A percentile compares a stretch with the other conserved stretches of the same genome.
These are phyloP conservation scores for Stegastes partitus DNA, from an alignment of 2,113 vertebrate genomes.

Conservation along the genomic window DNA sequence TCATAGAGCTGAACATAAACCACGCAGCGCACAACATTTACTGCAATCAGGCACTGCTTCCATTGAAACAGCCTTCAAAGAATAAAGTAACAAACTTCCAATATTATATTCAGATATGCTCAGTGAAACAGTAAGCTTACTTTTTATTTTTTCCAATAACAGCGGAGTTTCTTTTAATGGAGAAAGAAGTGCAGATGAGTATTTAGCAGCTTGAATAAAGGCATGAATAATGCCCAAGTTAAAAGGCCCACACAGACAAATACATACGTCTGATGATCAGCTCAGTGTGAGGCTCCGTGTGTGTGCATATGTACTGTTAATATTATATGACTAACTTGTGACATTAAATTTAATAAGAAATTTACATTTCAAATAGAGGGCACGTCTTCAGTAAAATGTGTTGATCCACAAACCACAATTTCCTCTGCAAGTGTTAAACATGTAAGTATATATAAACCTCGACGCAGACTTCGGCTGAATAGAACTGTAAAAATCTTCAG, in stretches of 20 bases:
- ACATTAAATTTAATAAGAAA: slow-evolving; percentile 70
- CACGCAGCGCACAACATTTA: slow-evolving; percentile 4
- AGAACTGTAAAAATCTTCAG: slow-evolving; percentile 74
- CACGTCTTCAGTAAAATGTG: slow-evolving; percentile 66
- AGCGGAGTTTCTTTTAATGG: slow-evolving; percentile 51
- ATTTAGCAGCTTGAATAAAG: slow-evolving; percentile 72
- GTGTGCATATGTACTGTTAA: slow-evolving; percentile 31
- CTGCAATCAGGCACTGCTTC: slow-evolving; percentile 22
- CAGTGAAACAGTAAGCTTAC: slow-evolving; percentile 34
- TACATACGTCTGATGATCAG: slow-evolving; percentile 1
- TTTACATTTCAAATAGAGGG: slow-evolving; percentile 71
- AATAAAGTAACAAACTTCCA: slow-evolving; percentile 37
- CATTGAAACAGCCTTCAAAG: slow-evolving; percentile 25
- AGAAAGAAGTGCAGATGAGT: slow-evolving; percentile 31
- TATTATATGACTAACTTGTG: slow-evolving; percentile 48
- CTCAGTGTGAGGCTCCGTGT: slow-evolving; percentile 1
- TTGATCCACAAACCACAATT: slow-evolving; percentile 65
- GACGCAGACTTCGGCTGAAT: slow-evolving; percentile 40
- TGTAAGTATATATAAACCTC: slow-evolving; percentile 57
- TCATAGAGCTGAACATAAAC: neutral
- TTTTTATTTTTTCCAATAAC: slow-evolving; percentile 29
- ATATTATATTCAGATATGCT: slow-evolving; percentile 56
- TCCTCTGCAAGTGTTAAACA: slow-evolving; percentile 53
- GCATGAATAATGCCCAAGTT: slow-evolving; percentile 64
- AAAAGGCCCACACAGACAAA: slow-evolving; percentile 53